These are phyloP conservation scores for Sylvia borin DNA, from an alignment of 2,797 vertebrate species.

Conservation along the genomic window DNA sequence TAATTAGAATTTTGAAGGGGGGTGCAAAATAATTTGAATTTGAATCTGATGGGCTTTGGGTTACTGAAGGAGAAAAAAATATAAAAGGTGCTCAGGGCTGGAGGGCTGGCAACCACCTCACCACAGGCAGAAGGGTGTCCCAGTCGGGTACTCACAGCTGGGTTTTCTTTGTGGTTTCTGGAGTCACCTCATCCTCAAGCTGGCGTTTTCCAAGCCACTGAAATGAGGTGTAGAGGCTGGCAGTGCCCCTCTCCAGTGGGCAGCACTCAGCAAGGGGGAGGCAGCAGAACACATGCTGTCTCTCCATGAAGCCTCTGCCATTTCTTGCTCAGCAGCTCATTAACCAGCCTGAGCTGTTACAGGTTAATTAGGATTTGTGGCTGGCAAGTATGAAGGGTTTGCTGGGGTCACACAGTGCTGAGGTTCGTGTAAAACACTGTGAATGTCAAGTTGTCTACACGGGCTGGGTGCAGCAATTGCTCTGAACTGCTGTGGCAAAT, in stretches of 20 bases:
- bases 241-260: rapidly evolving
- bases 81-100: background rate
- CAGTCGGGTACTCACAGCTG: background rate
- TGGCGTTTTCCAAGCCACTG: background rate
- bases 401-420: rapidly evolving
- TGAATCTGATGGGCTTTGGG: background rate
- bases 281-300: rapidly evolving
- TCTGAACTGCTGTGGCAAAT: rapidly evolving
- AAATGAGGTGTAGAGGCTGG: background rate
- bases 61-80: background rate
- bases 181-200: background rate
- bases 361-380: background rate
- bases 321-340: background rate
- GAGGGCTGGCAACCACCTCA: background rate
- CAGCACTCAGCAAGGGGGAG: background rate
- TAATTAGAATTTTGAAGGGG: background rate
- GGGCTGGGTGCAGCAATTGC: background rate
- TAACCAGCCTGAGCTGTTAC: background rate
- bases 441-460: rapidly evolving
- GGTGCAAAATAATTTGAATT: background rate
- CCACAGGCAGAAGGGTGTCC: background rate
- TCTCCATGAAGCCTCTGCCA: background rate
- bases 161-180: background rate
- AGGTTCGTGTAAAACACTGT: rapidly evolving
- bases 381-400: background rate